phyloP scores from a whole-genome alignment of 1,140 invertebrate genomes.

The Sycophaga agraensis region DNA sequence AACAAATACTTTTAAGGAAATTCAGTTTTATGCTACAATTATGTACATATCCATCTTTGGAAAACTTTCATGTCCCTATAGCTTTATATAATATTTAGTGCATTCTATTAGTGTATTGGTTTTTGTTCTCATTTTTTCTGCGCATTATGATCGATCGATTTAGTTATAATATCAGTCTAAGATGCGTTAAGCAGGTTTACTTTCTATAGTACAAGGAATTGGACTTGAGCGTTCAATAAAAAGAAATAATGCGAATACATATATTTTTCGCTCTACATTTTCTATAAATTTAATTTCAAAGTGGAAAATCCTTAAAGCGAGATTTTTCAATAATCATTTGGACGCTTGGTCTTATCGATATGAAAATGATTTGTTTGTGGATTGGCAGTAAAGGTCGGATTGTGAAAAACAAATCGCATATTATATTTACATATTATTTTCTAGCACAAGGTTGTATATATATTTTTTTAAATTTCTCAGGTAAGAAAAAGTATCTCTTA shows the following conservation, averaged over 20 bases:
- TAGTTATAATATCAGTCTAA: conserved; percentile 19
- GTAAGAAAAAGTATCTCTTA: no score
- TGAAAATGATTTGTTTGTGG: conserved; percentile 7
- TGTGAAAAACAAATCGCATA: conserved; percentile 13
- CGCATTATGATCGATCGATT: conserved; percentile 16
- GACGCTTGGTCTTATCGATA: conserved; percentile 1
- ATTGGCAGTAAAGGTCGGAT: conserved; percentile 7
- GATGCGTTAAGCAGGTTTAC: conserved; percentile 1
- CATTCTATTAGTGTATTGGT: conserved; percentile 10
- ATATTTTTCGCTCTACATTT: neutral
- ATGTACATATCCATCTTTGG: no score
- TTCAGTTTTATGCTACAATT: no score
- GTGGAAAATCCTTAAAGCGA: neutral
- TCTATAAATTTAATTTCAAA: conserved; percentile 8
- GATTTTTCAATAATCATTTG: neutral
- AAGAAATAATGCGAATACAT: neutral
- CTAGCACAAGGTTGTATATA: neutral
- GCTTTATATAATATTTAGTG: no score
- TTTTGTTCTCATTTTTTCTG: neutral
- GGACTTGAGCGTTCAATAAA: conserved; percentile 14
- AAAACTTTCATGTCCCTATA: no score
- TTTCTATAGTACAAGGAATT: conserved; percentile 7
- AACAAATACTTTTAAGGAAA: no score
- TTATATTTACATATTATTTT: neutral
- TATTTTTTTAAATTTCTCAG: neutral